Base-by-base conservation (phyloP, 1,140 invertebrate genomes). In the Harpegnathos saltator region DNA sequence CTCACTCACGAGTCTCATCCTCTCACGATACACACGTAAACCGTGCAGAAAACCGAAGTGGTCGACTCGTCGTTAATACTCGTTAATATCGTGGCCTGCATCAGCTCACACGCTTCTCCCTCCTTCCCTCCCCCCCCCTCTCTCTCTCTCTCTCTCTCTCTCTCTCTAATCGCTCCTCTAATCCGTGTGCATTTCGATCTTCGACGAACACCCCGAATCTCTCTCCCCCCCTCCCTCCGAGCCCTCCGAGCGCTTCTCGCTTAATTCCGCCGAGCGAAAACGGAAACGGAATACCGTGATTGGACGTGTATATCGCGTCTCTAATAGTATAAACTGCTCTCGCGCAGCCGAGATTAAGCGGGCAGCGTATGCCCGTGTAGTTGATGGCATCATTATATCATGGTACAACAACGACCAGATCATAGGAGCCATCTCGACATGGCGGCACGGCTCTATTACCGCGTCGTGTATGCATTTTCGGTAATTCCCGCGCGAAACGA, bases 381-480 rank as follows among this genome's bases (percentile, higher is more conserved):
- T 80, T 80, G 75, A 80, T 80, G 65, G 52, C 65, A 48, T 80
- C 65, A 71, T 80, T 80, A 80, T 80, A 80, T 80, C 75, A 80
- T 71, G 22, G 12, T 71, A 80, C 75, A 19, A 29, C 68, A 48
- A 69, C 75, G 38, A 58, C 52, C 54, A 80, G 75, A 80, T 80
- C 54, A 66, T 54, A 71, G 65, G 17, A 58, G n/a, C 54, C 14
- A 80, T 80, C 75, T 80, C 75, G 52, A 71, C 52, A 68, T 48
- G 65, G 63, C 14, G 65, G 63, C 14, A 65, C 52, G 65, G 65
- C 33, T 69, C 75, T 80, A 80, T 80, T 80, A 72, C n/a, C 52
- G 17, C 33, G 22, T 12, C 73, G 44, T 48, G 33, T 80, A 80
- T 24, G 52, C 54, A 29, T n/a, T 80, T 80, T 80, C 75, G 65